Evolutionary conservation across 2,797 vertebrate genomes (phyloP), one percentile per base, ranked within the genome.

Genomic region (Menidia menidia): DNA sequence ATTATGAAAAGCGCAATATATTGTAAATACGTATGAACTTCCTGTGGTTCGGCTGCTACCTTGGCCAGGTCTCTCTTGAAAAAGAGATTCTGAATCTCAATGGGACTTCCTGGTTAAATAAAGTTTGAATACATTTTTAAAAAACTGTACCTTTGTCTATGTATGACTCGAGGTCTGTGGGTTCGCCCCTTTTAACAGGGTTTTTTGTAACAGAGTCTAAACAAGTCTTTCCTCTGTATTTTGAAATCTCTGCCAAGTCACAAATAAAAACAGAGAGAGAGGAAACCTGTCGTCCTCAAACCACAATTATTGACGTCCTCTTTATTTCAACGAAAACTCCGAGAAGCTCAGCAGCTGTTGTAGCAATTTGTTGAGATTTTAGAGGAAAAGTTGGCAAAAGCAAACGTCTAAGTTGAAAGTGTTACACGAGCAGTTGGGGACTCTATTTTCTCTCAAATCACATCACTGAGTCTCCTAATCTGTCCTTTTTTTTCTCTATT

Each of bases 121-220:
- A 25, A 25, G 25, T 1, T 25, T 25, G 2, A 25, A 25, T 25
- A 25, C 1, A 25, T 25, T 25, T 25, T 25, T 25, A 1, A 25
- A 25, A 25, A 25, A 71, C 70, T 73, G 42, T 60, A 60, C 45
- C n/a, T 50, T 50, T 67, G 67, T 74, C 64, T 57, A 16, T 51
- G 35, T 9, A 3, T 52, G 42, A 50, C 58, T 39, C 35, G 7
- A 39, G 25, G 32, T 48, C n/a, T 60, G 57, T 69, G 57, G 53
- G 42, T 67, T 14, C 56, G 60, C 18, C 44, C 60, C 61, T 33
- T 55, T 57, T 68, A 58, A 41, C 73, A 15, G 30, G 25, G 43
- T 75, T 88, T 89, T 88, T 85, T 87, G 88, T n/a, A 80, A 82
- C 86, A 67, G 71, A 78, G 77, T 25, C 25, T 25, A 25, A 25